Conservation (phyloP, 2,888 invertebrate species). For the Philonicus albiceps region DNA sequence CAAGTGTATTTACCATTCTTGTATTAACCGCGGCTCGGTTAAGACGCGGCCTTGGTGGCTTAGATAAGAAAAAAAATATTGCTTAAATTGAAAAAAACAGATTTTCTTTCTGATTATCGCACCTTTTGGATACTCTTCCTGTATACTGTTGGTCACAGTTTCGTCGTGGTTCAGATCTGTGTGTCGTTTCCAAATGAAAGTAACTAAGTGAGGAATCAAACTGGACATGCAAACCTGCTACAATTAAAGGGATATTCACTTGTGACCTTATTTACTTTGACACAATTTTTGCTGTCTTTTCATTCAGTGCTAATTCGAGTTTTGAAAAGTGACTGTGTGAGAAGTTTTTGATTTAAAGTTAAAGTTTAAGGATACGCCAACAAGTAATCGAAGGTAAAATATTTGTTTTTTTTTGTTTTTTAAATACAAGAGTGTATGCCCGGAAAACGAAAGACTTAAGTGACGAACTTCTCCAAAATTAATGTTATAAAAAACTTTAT, state of each 20-base stretch:
- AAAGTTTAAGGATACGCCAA: slow-evolving; percentile 8
- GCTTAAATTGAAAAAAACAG: neutral
- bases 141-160: neutral
- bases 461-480: neutral
- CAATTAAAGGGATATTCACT: slow-evolving; percentile 1
- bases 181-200: neutral
- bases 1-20: slow-evolving; percentile 65
- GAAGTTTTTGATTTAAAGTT: neutral
- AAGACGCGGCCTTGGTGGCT: slow-evolving; percentile 57
- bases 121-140: neutral
- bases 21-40: slow-evolving; percentile 63
- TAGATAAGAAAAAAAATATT: slow-evolving; percentile 34
- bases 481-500: too few species aligned
- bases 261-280: neutral
- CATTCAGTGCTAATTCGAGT: neutral
- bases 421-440: neutral
- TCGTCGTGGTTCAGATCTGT: neutral
- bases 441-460: slow-evolving; percentile 31
- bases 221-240: neutral
- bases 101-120: neutral
- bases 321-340: neutral
- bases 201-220: neutral
- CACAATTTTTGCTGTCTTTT: neutral
- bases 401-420: too few species aligned
- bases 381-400: neutral